These are phyloP conservation scores for Temnothorax unifasciatus DNA, from an alignment of 2,888 invertebrate species.

Conservation along the genomic window DNA sequence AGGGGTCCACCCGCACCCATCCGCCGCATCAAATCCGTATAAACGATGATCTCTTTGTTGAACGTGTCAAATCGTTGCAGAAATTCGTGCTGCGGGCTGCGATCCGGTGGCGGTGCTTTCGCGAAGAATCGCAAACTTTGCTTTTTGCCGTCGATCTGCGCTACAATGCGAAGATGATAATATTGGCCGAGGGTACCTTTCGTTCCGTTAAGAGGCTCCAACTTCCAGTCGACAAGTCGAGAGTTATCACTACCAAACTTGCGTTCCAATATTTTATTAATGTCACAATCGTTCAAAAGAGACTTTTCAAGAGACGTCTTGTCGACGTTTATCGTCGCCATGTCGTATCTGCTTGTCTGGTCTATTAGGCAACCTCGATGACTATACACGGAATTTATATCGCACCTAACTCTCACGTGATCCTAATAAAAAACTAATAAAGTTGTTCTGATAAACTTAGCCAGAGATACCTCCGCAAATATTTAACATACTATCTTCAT, in stretches of 20 bases:
- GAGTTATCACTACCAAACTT: constrained; percentile 68
- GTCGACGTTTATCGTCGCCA: constrained; percentile 62
- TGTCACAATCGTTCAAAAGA: constrained; percentile 66
- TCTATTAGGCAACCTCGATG: neutral
- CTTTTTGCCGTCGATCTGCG: constrained; percentile 43
- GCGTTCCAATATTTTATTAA: constrained; percentile 68
- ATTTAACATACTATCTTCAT: constrained; percentile 1
- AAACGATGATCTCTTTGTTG: constrained; percentile 72
- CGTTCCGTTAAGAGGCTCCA: constrained; percentile 62
- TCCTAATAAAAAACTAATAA: constrained; percentile 25
- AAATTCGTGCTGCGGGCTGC: constrained; percentile 66
- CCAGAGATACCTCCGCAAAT: constrained; percentile 34
- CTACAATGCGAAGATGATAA: constrained; percentile 65
- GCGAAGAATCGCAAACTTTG: constrained; percentile 72
- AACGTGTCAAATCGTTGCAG: constrained; percentile 59
- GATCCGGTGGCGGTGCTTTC: constrained; percentile 70
- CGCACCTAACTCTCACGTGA: neutral
- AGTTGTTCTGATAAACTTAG: constrained; percentile 3
- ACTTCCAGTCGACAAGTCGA: constrained; percentile 67
- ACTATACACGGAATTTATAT: constrained; percentile 56
- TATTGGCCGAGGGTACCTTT: constrained; percentile 75
- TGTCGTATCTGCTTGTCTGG: constrained; percentile 7
- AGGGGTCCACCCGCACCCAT: constrained; percentile 55
- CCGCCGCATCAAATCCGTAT: constrained; percentile 68
- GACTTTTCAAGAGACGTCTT: neutral